Evolutionary conservation across 2,888 invertebrate genomes (phyloP), one percentile per base, ranked within the genome.

Genomic region (Hyles lineata): DNA sequence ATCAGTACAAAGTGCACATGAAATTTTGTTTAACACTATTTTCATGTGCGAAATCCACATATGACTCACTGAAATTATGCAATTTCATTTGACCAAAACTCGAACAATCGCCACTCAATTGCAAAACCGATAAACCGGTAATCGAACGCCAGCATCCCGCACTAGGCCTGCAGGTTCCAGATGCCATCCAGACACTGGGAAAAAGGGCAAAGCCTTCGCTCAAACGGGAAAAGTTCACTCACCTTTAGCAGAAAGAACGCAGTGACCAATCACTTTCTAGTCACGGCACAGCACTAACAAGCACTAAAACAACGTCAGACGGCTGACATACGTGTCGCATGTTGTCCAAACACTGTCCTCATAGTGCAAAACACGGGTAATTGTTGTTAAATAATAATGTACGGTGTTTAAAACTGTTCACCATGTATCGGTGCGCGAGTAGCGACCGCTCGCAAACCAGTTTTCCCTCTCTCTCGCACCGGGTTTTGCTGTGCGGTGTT

Each of bases 391-490:
- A 90, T 90, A 89, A 83, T 88, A 86, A 87, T 83, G 78, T 50
- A 82, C 80, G 83, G 80, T 83, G 83, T 87, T 85, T 83, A 85
- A 90, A 90, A 87, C 87, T 87, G 86, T 83, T 82, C 82, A 76
- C 77, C 83, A 82, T 82, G 86, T 87, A 85, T 67, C 82, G 77
- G 76, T 83, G 78, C 80, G 80, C 73, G 81, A 83, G 82, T 82
- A 83, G 80, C 85, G 84, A 82, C 85, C 85, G 87, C 86, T 89
- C 83, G 87, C 84, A 89, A 89, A 87, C 87, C 88, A 78, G 88
- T 89, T 89, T 82, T 88, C 89, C 86, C 79, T 92, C 93, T 91
- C 91, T 86, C 90, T 92, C 90, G 82, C 92, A 85, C 91, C 79
- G 76, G 71, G 79, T 80, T 84, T 81, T 80, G 80, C 78, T 78